Base-by-base conservation (phyloP, 2,888 invertebrate species). In the Sphaeridia pumilis region DNA sequence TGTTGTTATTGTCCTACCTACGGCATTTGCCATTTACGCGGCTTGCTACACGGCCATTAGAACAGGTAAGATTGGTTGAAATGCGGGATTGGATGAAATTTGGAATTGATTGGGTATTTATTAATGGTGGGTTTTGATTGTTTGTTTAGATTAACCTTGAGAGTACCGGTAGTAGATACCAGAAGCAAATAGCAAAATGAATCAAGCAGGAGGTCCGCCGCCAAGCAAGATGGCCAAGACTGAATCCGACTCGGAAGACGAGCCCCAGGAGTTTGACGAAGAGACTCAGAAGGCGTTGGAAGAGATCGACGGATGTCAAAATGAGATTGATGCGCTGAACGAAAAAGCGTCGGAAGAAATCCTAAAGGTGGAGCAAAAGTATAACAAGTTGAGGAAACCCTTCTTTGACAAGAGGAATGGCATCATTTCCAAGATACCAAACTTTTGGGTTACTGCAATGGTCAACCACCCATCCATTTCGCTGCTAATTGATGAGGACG, bases 391-490 rank as follows among this genome's bases (percentile, higher is more conserved):
- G 56, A 75, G 85, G 50, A 81, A 82, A 69, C 87, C 87, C 2
- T 80, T 78, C 69, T 86, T 82, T 67, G 83, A 82, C 60, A 83
- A 83, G 68, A 75, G 87, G 47, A 82, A 81, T 67, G 79, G 80
- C 64, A 76, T 85, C 63, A 85, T 87, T 61, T 78, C 80, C 67
- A 78, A 80, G 68, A 84, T 87, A 67, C 81, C 83, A 21, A 82
- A 84, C 68, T 88, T 87, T 69, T 87, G 87, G 87, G 79, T 83
- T 42, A 85, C 83, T 55, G 82, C 85, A 67, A 85, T 89, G 72
- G 82, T 84, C 60, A 88, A 89, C 72, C 87, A 89, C 72, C 87
- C 87, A 58, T 83, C 85, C 74, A 80, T 88, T 61, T 83, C 84
- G 56, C 80, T 81, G 52, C 78, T 87, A 65, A 72, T 89, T 58